phyloP scores from a whole-genome alignment of 2,113 vertebrate species.

The Eptesicus fuscus region DNA sequence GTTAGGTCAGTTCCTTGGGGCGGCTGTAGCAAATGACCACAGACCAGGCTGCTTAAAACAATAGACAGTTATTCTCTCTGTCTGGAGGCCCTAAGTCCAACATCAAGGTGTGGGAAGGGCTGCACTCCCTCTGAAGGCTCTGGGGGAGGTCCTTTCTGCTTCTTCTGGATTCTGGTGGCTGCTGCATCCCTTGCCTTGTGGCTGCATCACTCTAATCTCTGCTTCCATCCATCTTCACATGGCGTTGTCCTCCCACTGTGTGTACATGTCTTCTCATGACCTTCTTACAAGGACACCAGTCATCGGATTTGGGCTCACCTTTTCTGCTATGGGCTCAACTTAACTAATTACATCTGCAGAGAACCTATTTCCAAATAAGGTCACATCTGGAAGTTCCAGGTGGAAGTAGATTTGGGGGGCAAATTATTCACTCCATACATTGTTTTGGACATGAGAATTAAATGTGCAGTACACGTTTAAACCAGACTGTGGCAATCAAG shows the following conservation, averaged over 20 bases:
- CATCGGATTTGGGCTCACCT: too few relatives aligned
- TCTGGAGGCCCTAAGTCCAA: not conserved
- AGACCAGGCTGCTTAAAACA: not conserved
- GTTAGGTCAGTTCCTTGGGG: too few relatives aligned
- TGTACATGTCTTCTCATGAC: fast-evolving
- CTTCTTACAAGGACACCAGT: too few relatives aligned
- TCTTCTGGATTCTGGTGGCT: fast-evolving
- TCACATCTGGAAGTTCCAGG: fast-evolving
- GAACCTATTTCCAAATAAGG: not conserved
- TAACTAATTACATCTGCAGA: not conserved
- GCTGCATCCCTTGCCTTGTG: too few relatives aligned
- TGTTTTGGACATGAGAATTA: too few relatives aligned
- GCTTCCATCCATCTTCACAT: fast-evolving
- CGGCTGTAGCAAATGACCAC: not conserved
- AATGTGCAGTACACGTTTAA: too few relatives aligned
- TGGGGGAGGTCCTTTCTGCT: fast-evolving
- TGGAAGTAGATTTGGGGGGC: fast-evolving
- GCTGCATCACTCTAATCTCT: fast-evolving
- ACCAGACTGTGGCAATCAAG: too few relatives aligned
- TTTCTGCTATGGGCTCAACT: not conserved
- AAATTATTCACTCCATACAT: fast-evolving
- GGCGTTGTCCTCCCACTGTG: fast-evolving
- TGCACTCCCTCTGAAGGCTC: not conserved
- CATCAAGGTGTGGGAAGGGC: not conserved
- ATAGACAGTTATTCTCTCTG: not conserved